These are phyloP conservation scores for Oryzias celebensis DNA, from an alignment of 2,113 vertebrate species.

Conservation along the genomic window DNA sequence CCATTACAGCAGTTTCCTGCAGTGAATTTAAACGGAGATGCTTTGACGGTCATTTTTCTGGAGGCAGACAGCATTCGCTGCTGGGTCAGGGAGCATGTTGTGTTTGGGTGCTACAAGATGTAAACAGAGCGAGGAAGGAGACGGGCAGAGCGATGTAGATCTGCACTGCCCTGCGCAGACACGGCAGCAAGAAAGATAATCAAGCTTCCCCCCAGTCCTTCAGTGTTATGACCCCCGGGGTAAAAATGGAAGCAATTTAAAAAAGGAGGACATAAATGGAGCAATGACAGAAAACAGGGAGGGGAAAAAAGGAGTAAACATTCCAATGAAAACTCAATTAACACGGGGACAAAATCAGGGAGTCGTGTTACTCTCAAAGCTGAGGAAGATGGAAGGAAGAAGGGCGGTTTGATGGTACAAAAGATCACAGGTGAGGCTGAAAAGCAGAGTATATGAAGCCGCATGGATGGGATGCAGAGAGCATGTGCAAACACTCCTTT, in stretches of 20 bases:
- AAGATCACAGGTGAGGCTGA: constrained; percentile 12
- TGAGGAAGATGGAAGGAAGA: constrained; percentile 7
- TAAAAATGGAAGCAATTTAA: constrained; percentile 9
- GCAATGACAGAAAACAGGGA: not conserved
- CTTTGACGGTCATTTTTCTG: too few species aligned
- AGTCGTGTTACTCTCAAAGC: not conserved
- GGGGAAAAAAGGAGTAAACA: constrained; percentile 2
- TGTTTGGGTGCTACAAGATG: too few species aligned
- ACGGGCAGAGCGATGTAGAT: too few species aligned
- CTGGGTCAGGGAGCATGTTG: too few species aligned
- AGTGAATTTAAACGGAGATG: too few species aligned
- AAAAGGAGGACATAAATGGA: not conserved
- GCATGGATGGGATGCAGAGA: not conserved
- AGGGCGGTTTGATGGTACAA: not conserved
- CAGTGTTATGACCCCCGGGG: not conserved
- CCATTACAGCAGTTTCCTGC: too few species aligned
- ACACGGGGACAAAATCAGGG: not conserved
- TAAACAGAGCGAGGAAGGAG: too few species aligned
- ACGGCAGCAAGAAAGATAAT: constrained; percentile 4
- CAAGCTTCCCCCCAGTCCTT: not conserved
- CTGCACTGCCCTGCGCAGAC: not conserved
- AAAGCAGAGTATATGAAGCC: constrained; percentile 6
- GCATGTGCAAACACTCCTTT: not conserved
- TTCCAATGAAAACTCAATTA: constrained; percentile 18
- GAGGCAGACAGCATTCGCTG: too few species aligned